Percentiles rank a stretch among this genome's conserved stretches.
Conservation (phyloP, 2,888 invertebrate genomes). For the Morinoia aosen region DNA sequence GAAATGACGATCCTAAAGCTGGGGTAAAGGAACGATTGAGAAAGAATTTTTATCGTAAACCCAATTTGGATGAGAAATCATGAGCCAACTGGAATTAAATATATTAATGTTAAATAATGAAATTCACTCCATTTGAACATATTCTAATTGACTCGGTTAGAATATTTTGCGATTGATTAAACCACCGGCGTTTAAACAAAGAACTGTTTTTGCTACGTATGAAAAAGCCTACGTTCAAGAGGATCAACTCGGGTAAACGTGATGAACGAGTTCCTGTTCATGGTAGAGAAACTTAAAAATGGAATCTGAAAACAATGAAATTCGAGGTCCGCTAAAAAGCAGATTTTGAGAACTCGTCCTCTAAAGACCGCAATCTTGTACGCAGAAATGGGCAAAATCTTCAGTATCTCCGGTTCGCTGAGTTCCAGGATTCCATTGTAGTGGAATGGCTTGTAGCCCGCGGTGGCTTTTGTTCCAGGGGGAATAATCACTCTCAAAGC, state of each 20-base stretch:
- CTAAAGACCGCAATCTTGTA: not conserved
- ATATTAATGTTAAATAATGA: not conserved
- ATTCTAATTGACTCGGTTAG: not conserved
- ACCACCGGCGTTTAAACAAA: too few species aligned
- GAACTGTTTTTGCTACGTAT: too few species aligned
- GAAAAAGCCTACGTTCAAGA: too few species aligned
- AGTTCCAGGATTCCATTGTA: not conserved
- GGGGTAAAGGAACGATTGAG: not conserved
- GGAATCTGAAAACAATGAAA: too few species aligned
- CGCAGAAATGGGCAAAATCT: not conserved
- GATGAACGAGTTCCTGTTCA: too few species aligned
- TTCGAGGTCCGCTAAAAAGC: not conserved
- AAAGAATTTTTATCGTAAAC: not conserved
- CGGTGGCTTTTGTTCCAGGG: not conserved
- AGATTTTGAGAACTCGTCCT: not conserved
- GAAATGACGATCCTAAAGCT: not conserved
- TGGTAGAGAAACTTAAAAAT: too few species aligned
- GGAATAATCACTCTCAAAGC: constrained; percentile 20
- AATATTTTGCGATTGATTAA: not conserved
- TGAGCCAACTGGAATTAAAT: not conserved
- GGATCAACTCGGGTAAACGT: too few species aligned
- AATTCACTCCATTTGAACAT: not conserved
- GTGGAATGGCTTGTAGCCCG: constrained; percentile 41
- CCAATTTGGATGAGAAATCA: not conserved
- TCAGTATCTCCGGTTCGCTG: not conserved